phyloP scores from a whole-genome alignment of 1,140 invertebrate species.

The Nylanderia fulva region DNA sequence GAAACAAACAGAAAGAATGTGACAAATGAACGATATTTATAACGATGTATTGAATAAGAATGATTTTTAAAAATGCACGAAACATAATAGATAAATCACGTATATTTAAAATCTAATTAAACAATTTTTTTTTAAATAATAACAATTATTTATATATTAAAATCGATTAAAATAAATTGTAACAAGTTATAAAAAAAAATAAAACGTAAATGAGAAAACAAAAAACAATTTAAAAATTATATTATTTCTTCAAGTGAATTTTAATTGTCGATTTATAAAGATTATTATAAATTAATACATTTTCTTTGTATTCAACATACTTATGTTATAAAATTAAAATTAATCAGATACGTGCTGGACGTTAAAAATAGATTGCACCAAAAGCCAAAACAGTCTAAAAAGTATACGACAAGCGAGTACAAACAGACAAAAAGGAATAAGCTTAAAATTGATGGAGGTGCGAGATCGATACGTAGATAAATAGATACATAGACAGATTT shows the following conservation, averaged over 20 bases:
- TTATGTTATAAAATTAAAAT: slow-evolving; percentile 1
- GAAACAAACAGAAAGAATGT: slow-evolving; percentile 21
- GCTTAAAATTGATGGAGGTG: slow-evolving; percentile 48
- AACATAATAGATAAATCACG: background rate
- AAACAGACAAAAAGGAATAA: slow-evolving; percentile 11
- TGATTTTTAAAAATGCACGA: background rate
- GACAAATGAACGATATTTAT: slow-evolving; percentile 24
- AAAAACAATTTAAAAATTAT: background rate
- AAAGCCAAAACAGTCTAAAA: slow-evolving; percentile 9
- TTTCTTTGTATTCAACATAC: background rate
- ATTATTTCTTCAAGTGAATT: background rate
- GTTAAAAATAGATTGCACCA: slow-evolving; percentile 13
- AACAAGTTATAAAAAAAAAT: background rate
- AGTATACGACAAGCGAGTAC: background rate
- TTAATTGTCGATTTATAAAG: background rate
- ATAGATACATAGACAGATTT: slow-evolving; percentile 53
- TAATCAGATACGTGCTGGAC: background rate
- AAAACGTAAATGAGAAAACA: background rate
- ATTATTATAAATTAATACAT: slow-evolving; percentile 10
- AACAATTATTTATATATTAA: slow-evolving; percentile 5
- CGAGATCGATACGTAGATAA: slow-evolving; percentile 52
- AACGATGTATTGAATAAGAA: background rate
- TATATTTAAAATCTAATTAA: too few species aligned
- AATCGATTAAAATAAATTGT: background rate
- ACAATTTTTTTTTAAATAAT: too few species aligned